Evolutionary conservation across 1,140 invertebrate genomes (phyloP).

Genomic region (Batillaria attramentaria): DNA sequence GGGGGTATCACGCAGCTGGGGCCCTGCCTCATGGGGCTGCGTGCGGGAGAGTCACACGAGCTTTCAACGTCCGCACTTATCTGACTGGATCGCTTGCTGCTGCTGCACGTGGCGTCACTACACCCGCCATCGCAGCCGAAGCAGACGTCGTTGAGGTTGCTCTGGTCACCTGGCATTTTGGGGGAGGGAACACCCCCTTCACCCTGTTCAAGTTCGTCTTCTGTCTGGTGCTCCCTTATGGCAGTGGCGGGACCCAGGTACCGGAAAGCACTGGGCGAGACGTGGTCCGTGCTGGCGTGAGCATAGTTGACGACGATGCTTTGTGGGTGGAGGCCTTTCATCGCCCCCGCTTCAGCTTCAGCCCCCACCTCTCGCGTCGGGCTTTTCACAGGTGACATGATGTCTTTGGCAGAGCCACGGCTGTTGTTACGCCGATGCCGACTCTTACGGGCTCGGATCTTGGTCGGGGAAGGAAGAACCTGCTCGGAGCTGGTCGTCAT

Average conservation of each 20-base stretch:
- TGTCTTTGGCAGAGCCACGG: constrained; percentile 60
- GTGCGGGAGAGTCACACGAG: constrained; percentile 53
- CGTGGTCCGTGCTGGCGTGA: constrained; percentile 39
- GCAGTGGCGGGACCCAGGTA: constrained; percentile 65
- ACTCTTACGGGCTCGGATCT: constrained; percentile 61
- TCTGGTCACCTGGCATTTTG: constrained; percentile 20
- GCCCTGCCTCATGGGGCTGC: constrained; percentile 42
- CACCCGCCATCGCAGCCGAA: constrained; percentile 69
- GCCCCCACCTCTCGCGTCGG: constrained; percentile 46
- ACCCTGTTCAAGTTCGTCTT: constrained; percentile 29
- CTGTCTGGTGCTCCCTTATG: constrained; percentile 55
- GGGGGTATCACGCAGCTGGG: neutral
- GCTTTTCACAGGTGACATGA: constrained; percentile 56
- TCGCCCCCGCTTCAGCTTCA: constrained; percentile 45
- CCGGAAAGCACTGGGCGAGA: constrained; percentile 54
- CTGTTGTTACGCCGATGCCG: constrained; percentile 68
- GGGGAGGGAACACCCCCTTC: constrained; percentile 9
- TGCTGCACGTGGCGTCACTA: constrained; percentile 63
- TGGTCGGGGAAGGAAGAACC: constrained; percentile 66
- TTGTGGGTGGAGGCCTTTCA: constrained; percentile 22
- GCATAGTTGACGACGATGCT: constrained; percentile 41
- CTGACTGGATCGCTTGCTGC: constrained; percentile 61
- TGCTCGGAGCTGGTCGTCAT: constrained; percentile 63
- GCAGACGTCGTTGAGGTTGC: constrained; percentile 69
- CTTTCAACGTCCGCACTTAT: constrained; percentile 60